A percentile compares a stretch with the other conserved stretches of the same genome.
Evolutionary conservation across 2,888 invertebrate genomes (phyloP).

Genomic region (Oscheius onirici): DNA sequence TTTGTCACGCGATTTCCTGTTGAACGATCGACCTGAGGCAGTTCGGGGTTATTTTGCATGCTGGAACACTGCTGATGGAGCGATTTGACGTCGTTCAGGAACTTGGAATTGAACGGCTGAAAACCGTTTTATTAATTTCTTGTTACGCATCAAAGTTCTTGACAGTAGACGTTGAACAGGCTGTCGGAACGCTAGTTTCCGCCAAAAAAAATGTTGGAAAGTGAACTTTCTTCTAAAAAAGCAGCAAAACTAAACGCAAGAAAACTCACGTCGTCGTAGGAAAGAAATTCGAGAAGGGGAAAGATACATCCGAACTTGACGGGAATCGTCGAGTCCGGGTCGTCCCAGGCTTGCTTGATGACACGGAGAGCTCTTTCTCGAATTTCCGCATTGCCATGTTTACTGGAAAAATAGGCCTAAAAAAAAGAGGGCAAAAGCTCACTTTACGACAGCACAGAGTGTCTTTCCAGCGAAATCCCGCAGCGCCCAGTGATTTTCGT

Average conservation of each 20-base stretch:
- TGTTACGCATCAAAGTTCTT: too few relatives aligned
- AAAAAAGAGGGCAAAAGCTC: not conserved
- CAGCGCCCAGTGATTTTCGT: constrained; percentile 58
- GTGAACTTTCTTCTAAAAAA: too few relatives aligned
- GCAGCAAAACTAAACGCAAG: too few relatives aligned
- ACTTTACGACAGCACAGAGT: constrained; percentile 41
- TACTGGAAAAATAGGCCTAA: not conserved
- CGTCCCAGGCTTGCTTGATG: constrained; percentile 21
- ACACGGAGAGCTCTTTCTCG: constrained; percentile 13
- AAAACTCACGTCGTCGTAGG: constrained; percentile 15
- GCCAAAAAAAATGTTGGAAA: too few relatives aligned
- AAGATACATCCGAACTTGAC: constrained; percentile 24
- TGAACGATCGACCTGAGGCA: not conserved
- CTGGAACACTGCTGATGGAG: not conserved
- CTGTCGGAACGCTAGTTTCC: too few relatives aligned
- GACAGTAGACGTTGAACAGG: too few relatives aligned
- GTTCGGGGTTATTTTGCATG: constrained; percentile 1
- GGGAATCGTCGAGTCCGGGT: constrained; percentile 5
- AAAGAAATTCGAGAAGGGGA: constrained; percentile 9
- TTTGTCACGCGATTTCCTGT: not conserved
- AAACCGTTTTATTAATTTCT: not conserved
- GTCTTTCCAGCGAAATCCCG: constrained; percentile 54
- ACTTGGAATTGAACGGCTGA: constrained; percentile 6
- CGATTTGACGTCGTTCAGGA: not conserved
- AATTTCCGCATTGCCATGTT: constrained; percentile 3